Conservation (phyloP, 2,888 invertebrate species). For the Apotomis betuletana region DNA sequence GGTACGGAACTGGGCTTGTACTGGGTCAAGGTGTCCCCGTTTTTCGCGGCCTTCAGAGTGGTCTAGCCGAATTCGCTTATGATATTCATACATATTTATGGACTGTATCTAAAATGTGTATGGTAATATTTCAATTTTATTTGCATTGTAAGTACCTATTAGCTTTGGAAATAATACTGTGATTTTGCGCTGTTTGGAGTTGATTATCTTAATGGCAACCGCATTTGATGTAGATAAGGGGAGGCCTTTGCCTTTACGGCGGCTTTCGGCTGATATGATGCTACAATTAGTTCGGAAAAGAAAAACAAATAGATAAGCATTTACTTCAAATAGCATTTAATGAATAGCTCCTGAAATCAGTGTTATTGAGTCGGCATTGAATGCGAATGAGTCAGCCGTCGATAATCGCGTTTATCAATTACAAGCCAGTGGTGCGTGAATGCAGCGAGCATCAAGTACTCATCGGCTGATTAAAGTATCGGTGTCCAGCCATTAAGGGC, state of each 20-base stretch:
- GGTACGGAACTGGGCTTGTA: conserved; percentile 15
- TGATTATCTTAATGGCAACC: background rate
- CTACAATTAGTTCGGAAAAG: background rate
- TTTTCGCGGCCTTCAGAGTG: conserved; percentile 16
- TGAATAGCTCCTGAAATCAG: background rate
- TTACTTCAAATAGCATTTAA: background rate
- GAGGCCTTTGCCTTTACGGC: too few relatives aligned
- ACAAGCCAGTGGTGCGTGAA: conserved; percentile 15
- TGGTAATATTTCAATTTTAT: background rate
- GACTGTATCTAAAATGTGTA: background rate
- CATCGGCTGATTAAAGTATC: conserved; percentile 13
- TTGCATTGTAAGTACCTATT: background rate
- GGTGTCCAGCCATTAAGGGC: background rate
- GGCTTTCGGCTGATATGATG: too few relatives aligned
- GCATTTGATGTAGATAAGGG: background rate
- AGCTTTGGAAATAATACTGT: background rate
- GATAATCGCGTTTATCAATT: conserved; percentile 28
- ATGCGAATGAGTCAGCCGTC: background rate
- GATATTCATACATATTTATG: conserved; percentile 15
- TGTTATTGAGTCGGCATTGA: background rate
- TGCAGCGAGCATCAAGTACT: conserved; percentile 1
- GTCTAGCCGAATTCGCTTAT: conserved; percentile 8
- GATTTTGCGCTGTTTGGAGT: background rate
- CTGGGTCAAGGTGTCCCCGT: conserved; percentile 30
- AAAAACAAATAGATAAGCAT: background rate